A percentile compares a stretch with the other conserved stretches of the same genome.
Evolutionary conservation across 2,888 invertebrate genomes (phyloP).

Genomic region (Sinodicranocentrus sp.): DNA sequence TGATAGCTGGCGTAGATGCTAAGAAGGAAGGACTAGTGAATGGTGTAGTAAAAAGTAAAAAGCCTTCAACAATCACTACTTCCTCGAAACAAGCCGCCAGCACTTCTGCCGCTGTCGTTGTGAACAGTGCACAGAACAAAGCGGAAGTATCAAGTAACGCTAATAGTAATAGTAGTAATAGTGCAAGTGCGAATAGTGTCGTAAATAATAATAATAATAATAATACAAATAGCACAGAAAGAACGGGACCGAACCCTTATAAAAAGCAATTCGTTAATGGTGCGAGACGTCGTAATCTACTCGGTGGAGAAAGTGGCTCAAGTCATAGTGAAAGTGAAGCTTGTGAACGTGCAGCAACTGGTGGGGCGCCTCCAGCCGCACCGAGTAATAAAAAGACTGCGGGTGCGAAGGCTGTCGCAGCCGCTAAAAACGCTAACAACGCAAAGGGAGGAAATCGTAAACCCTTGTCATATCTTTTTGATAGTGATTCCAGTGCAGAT

Average conservation of each 20-base stretch:
- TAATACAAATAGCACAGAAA: slow-evolving; percentile 42
- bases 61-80: background rate
- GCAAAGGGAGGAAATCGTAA: slow-evolving; percentile 76
- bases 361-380: slow-evolving; percentile 11
- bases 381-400: slow-evolving; percentile 78
- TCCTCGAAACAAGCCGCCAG: slow-evolving; percentile 7
- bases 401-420: slow-evolving; percentile 21
- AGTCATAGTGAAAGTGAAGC: slow-evolving; percentile 76
- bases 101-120: background rate
- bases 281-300: slow-evolving; percentile 81
- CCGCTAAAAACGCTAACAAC: slow-evolving; percentile 62
- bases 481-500: slow-evolving; percentile 82
- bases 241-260: slow-evolving; percentile 82
- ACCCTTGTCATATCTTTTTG: slow-evolving; percentile 77
- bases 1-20: slow-evolving; percentile 70
- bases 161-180: slow-evolving; percentile 34
- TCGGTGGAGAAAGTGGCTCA: slow-evolving; percentile 68
- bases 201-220: slow-evolving; percentile 27
- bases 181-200: slow-evolving; percentile 26
- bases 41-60: slow-evolving; percentile 64
- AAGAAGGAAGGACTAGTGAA: slow-evolving; percentile 71
- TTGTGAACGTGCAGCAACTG: slow-evolving; percentile 42
- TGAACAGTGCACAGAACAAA: slow-evolving; percentile 20
- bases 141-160: slow-evolving; percentile 24
- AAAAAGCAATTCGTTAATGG: slow-evolving; percentile 89